phyloP scores from a whole-genome alignment of 2,113 vertebrate genomes.

The Cheilinus undulatus region DNA sequence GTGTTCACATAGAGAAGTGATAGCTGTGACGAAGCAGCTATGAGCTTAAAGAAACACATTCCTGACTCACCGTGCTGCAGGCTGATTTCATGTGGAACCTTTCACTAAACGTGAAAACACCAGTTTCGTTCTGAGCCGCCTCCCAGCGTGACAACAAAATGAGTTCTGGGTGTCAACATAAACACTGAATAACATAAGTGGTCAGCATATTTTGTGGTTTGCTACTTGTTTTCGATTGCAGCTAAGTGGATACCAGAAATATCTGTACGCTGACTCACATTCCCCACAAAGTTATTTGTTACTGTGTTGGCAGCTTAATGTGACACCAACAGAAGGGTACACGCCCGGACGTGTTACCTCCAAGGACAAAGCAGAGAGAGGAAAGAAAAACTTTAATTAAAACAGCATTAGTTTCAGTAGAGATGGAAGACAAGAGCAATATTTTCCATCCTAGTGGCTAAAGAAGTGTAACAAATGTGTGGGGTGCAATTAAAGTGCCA shows the following conservation, averaged over 20 bases:
- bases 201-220: conserved; percentile 36
- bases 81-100: conserved; percentile 18
- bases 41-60: conserved; percentile 38
- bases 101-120: neutral
- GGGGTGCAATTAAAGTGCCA: conserved; percentile 56
- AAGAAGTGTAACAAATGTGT: conserved; percentile 60
- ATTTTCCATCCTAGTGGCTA: conserved; percentile 49
- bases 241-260: conserved; percentile 37
- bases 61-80: neutral
- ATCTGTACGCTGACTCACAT: conserved; percentile 43
- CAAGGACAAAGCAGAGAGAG: conserved; percentile 35
- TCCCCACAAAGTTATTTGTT: conserved; percentile 42
- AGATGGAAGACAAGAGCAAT: conserved; percentile 56
- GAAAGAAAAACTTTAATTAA: conserved; percentile 66
- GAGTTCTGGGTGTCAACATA: conserved; percentile 9
- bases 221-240: conserved; percentile 40
- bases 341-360: conserved; percentile 42
- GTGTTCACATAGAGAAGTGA: conserved; percentile 26
- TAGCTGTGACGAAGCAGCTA: conserved; percentile 52
- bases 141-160: neutral
- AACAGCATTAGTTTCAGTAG: conserved; percentile 59
- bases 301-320: conserved; percentile 39
- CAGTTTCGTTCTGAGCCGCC: neutral
- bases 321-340: conserved; percentile 14
- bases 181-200: conserved; percentile 32